A percentile compares a stretch with the other conserved stretches of the same genome.
phyloP scores from a whole-genome alignment of 2,888 invertebrate species.

The Dascillus cervinus region DNA sequence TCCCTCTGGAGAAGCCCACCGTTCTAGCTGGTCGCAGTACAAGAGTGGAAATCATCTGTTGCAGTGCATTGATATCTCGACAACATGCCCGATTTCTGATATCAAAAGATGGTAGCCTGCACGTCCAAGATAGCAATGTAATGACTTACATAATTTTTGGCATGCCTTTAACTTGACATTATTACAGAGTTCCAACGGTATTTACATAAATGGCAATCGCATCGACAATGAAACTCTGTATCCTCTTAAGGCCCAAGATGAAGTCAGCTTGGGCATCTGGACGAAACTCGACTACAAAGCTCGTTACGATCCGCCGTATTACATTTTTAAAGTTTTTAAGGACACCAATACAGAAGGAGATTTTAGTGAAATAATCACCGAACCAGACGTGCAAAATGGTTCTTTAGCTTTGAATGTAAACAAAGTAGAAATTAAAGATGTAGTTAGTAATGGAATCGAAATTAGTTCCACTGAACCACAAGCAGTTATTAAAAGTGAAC shows the following conservation, averaged over 20 bases:
- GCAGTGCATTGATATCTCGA: slow-evolving; percentile 16
- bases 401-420: background rate
- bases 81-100: slow-evolving; percentile 17
- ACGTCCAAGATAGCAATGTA: slow-evolving; percentile 16
- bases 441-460: background rate
- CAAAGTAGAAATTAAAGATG: background rate
- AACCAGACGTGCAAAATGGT: background rate
- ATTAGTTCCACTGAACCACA: too few relatives aligned
- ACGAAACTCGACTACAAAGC: background rate
- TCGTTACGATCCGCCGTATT: background rate
- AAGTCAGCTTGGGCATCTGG: slow-evolving; percentile 47
- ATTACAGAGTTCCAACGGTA: slow-evolving; percentile 54
- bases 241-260: slow-evolving; percentile 41
- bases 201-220: slow-evolving; percentile 45
- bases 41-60: slow-evolving; percentile 11
- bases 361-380: background rate
- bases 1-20: slow-evolving; percentile 1
- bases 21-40: slow-evolving; percentile 12
- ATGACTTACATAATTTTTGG: too few relatives aligned
- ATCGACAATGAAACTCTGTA: slow-evolving; percentile 39
- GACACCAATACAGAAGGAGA: too few relatives aligned
- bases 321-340: background rate
- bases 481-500: slow-evolving; percentile 3
- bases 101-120: slow-evolving; percentile 9
- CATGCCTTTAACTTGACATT: slow-evolving; percentile 10